Evolutionary conservation across 1,140 invertebrate species (phyloP).

Genomic region (Zaprionus davidi): DNA sequence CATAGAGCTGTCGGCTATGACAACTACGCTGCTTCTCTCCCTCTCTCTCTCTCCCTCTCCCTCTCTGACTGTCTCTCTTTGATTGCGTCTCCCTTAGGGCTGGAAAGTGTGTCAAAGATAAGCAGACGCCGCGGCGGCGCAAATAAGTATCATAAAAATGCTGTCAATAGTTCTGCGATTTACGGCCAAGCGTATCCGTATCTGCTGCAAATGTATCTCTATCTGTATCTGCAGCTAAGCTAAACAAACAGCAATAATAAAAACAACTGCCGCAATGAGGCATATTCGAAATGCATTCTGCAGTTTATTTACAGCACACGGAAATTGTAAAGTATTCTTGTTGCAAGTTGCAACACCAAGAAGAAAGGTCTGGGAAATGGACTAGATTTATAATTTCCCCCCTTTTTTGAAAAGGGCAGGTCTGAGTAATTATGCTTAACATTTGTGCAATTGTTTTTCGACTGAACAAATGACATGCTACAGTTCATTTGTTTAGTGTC

Average conservation of each 20-base stretch:
- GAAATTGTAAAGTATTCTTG: conserved; percentile 68
- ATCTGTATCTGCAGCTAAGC: conserved; percentile 50
- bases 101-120: conserved; percentile 49
- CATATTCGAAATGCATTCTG: conserved; percentile 50
- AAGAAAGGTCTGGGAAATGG: conserved; percentile 33
- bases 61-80: neutral
- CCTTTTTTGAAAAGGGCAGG: conserved; percentile 15
- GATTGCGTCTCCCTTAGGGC: conserved; percentile 4
- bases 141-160: conserved; percentile 28
- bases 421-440: conserved; percentile 38
- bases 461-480: conserved; percentile 71
- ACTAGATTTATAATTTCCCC: conserved; percentile 68
- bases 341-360: conserved; percentile 46
- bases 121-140: conserved; percentile 32
- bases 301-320: conserved; percentile 67
- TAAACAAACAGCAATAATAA: conserved; percentile 53
- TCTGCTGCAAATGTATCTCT: conserved; percentile 45
- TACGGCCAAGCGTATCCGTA: conserved; percentile 52
- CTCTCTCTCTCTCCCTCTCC: neutral
- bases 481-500: conserved; percentile 62
- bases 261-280: conserved; percentile 16
- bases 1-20: conserved; percentile 13
- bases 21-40: neutral
- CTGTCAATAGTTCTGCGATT: conserved; percentile 55
- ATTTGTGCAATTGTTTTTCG: conserved; percentile 49